phyloP scores from a whole-genome alignment of 2,797 vertebrate species.

The Gymnothorax javanicus region DNA sequence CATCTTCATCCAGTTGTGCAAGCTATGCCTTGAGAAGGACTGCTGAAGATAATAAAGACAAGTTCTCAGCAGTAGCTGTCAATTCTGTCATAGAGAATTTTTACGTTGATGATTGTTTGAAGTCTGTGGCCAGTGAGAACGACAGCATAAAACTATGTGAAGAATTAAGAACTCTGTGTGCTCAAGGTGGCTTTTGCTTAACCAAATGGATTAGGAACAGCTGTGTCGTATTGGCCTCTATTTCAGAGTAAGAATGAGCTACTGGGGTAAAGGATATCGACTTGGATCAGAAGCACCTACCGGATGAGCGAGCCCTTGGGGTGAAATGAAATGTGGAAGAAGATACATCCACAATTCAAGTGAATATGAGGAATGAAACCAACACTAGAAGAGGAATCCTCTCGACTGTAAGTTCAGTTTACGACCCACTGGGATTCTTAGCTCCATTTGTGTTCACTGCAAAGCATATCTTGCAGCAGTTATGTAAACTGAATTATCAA shows the following conservation, averaged over 20 bases:
- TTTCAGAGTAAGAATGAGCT: background rate
- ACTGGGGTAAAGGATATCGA: conserved; percentile 19
- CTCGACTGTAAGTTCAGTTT: background rate
- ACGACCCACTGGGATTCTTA: background rate
- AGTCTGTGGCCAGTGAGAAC: conserved; percentile 9
- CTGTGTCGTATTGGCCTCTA: background rate
- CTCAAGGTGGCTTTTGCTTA: conserved; percentile 21
- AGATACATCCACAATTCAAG: conserved; percentile 30
- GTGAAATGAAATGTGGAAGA: conserved; percentile 27
- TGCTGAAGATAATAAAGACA: background rate
- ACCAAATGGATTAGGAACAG: conserved; percentile 19
- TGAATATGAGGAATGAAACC: background rate
- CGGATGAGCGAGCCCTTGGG: conserved; percentile 17
- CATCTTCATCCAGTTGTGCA: too few relatives aligned
- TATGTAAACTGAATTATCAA: background rate
- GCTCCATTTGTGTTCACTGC: background rate
- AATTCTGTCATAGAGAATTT: background rate
- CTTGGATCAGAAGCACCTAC: conserved; percentile 21
- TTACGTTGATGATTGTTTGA: conserved; percentile 12
- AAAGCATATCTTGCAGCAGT: background rate
- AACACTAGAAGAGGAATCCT: background rate
- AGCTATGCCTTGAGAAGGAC: too few relatives aligned
- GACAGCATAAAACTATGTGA: background rate
- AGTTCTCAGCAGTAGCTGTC: background rate
- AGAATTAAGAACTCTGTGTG: conserved; percentile 16